phyloP scores from a whole-genome alignment of 2,113 vertebrate species.

The Rhombomys opimus region DNA sequence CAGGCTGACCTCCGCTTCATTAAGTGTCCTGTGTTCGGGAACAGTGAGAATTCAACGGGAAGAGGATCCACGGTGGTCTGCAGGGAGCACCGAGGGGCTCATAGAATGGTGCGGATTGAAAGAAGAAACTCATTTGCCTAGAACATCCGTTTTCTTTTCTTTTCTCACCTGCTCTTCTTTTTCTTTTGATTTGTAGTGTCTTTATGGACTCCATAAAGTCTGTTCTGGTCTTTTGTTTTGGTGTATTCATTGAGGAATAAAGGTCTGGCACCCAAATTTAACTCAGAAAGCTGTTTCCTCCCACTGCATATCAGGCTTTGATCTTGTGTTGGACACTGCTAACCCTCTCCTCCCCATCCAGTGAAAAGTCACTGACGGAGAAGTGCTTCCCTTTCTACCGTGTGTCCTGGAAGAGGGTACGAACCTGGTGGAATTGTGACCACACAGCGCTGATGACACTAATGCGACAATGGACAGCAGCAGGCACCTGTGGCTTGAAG shows the following conservation, averaged over 20 bases:
- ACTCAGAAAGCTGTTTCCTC: constrained; percentile 83
- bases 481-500: constrained; percentile 81
- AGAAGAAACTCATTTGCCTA: constrained; percentile 84
- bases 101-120: background rate
- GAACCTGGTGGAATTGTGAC: constrained; percentile 72
- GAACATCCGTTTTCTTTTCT: constrained; percentile 62
- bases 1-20: constrained; percentile 88
- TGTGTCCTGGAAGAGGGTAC: constrained; percentile 52
- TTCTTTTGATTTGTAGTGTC: constrained; percentile 68
- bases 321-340: constrained; percentile 80
- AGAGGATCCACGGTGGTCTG: constrained; percentile 79
- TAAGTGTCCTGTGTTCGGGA: constrained; percentile 86
- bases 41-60: constrained; percentile 86
- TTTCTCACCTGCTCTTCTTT: constrained; percentile 66
- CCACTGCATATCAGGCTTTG: constrained; percentile 82
- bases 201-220: constrained; percentile 65
- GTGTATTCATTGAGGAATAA: constrained; percentile 71
- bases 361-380: constrained; percentile 82
- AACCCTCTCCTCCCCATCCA: constrained; percentile 82
- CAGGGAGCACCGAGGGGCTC: constrained; percentile 11
- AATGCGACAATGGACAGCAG: constrained; percentile 76
- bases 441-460: constrained; percentile 74
- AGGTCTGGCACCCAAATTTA: constrained; percentile 82
- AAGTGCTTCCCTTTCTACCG: constrained; percentile 65
- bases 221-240: constrained; percentile 35